A percentile compares a stretch with the other conserved stretches of the same genome.
These are phyloP conservation scores for Crocuta crocuta DNA, from an alignment of 2,113 vertebrate species.

Conservation along the genomic window DNA sequence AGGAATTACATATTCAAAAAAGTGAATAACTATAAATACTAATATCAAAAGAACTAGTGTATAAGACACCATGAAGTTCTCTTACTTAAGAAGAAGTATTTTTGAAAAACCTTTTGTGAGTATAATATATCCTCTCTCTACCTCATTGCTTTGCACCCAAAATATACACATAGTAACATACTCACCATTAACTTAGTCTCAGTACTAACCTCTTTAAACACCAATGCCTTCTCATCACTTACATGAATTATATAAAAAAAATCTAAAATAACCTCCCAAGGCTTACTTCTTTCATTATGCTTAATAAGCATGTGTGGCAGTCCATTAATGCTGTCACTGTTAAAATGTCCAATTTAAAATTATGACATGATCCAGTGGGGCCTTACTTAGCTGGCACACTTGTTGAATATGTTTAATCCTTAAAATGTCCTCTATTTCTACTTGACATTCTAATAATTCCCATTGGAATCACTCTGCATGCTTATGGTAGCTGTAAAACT, in stretches of 20 bases:
- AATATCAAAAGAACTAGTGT: not conserved
- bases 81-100: not conserved
- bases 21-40: not conserved
- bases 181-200: not conserved
- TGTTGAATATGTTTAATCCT: slow-evolving; percentile 25
- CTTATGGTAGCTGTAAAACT: not conserved
- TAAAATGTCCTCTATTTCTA: not conserved
- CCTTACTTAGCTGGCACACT: not conserved
- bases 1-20: not conserved
- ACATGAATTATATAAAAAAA: not conserved
- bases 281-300: not conserved
- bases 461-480: not conserved
- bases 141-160: not conserved
- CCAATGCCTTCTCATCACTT: not conserved
- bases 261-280: not conserved
- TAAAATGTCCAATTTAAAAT: not conserved
- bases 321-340: not conserved
- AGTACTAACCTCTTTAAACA: not conserved
- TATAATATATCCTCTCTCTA: not conserved
- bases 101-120: not conserved
- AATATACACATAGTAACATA: not conserved
- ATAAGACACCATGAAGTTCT: not conserved
- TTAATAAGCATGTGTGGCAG: not conserved
- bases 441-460: slow-evolving; percentile 11
- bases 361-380: not conserved